Evolutionary conservation across 2,797 vertebrate species (phyloP).

Genomic region (Chanos chanos): DNA sequence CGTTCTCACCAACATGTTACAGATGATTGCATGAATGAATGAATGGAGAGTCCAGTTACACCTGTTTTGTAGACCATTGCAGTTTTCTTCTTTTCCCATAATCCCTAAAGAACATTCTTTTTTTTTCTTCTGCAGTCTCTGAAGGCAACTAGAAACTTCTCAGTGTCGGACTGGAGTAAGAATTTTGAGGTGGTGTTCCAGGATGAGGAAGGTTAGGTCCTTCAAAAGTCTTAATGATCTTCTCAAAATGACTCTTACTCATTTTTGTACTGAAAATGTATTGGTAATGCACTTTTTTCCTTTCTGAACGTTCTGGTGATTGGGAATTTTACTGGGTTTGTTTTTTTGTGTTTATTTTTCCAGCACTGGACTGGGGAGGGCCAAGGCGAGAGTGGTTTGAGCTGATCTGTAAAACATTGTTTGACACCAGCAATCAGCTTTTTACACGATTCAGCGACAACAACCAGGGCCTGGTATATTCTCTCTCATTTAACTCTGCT

Average conservation of each 20-base stretch:
- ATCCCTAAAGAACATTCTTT: background rate
- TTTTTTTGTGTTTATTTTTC: background rate
- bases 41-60: too few species aligned
- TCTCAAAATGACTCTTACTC: too few species aligned
- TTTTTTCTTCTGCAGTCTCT: conserved; percentile 74
- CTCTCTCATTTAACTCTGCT: background rate
- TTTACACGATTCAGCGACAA: conserved; percentile 96
- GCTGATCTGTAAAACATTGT: conserved; percentile 90
- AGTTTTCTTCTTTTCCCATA: too few species aligned
- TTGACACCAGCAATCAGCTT: conserved; percentile 92
- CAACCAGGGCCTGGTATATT: conserved; percentile 91
- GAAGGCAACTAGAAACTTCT: conserved; percentile 94
- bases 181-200: conserved; percentile 98
- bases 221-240: background rate
- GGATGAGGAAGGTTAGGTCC: conserved; percentile 92
- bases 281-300: too few species aligned
- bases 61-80: too few species aligned
- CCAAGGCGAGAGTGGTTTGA: conserved; percentile 98
- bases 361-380: conserved; percentile 97
- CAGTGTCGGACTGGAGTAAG: conserved; percentile 97
- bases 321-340: too few species aligned
- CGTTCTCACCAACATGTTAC: too few species aligned
- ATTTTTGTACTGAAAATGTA: too few species aligned
- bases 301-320: too few species aligned
- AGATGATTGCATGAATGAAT: too few species aligned